Base-by-base conservation (phyloP, 1,140 invertebrate genomes). In the Belonocnema kinseyi region DNA sequence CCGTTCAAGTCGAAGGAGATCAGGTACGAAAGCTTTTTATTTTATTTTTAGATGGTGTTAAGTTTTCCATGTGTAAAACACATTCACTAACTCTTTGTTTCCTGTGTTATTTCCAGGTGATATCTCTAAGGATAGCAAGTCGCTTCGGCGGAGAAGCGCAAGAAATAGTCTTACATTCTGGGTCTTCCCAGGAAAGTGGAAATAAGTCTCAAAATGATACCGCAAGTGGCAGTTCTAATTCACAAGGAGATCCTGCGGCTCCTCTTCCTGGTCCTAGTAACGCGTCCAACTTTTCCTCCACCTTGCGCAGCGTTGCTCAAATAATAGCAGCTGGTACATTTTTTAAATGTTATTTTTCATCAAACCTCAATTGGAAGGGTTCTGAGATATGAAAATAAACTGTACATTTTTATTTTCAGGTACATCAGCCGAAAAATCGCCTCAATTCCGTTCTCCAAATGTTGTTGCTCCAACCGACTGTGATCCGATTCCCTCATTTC, bases 1-100 rank as follows among this genome's bases (percentile, higher is more conserved):
- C 97, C 77, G 97, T 99, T 82, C 98, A 99, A 93, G 94, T 99
- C 84, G 97, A 99, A 93, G 97, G 97, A 84, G 97, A 98, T 93
- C 96, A 97, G 92, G 96, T 97, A 89, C 76, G 53, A 54, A 53
- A 40, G 13, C 4, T 17, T 33, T 26, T 2, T 26, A 26, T 26
- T 26, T 26, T 26, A 26, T 3, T 77, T 46, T 11, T 46, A 10
- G 10, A 46, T 46, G 8, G 8, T 46, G 5, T 46, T 46, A 8
- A 46, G 7, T 46, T 46, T 46, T 46, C 11, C 6, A 66, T 14
- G 10, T 8, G 4, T 26, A 51, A 50, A 26, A 54, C 72, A 74
- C 17, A 13, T 19, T 73, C 17, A 33, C 14, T 8, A 16, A 19
- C 1, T 19, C 50, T 5, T n/a, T 61, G 50, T 77, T 76, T 73